Percentiles rank a stretch among this genome's conserved stretches.
phyloP scores from a whole-genome alignment of 2,888 invertebrate genomes.

The Gortyna flavago region DNA sequence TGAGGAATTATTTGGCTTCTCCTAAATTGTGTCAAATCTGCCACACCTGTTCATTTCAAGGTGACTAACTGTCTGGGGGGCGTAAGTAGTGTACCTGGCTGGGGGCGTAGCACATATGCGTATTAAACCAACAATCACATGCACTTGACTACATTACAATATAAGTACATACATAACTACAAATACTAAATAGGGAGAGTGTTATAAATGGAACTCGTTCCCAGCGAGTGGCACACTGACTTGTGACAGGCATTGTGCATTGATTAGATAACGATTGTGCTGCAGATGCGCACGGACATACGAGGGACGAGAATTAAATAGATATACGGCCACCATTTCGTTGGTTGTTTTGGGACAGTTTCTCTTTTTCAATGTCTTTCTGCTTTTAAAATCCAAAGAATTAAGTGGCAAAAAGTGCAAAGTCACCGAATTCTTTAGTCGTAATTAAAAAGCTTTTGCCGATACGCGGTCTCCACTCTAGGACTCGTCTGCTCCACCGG shows the following conservation, averaged over 20 bases:
- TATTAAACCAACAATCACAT: slow-evolving; percentile 22
- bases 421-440: not conserved
- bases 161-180: slow-evolving; percentile 18
- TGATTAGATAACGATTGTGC: slow-evolving; percentile 83
- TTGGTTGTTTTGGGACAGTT: slow-evolving; percentile 21
- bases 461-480: no score
- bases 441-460: no score
- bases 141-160: slow-evolving; percentile 39
- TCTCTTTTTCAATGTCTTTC: not conserved
- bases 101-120: slow-evolving; percentile 23
- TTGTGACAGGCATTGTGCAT: slow-evolving; percentile 77
- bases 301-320: slow-evolving; percentile 41
- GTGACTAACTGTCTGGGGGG: slow-evolving; percentile 1
- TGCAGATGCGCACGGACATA: slow-evolving; percentile 74
- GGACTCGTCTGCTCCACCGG: no score
- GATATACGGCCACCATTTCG: slow-evolving; percentile 29
- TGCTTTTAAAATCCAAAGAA: not conserved
- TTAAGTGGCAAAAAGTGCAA: not conserved
- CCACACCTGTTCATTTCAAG: slow-evolving; percentile 6
- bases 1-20: not conserved
- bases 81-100: not conserved
- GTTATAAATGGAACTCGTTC: slow-evolving; percentile 55
- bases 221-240: slow-evolving; percentile 73
- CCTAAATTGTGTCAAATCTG: not conserved
- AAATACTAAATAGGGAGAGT: slow-evolving; percentile 22